Evolutionary conservation across 2,113 vertebrate species (phyloP).

Genomic region (Ciconia boyciana): DNA sequence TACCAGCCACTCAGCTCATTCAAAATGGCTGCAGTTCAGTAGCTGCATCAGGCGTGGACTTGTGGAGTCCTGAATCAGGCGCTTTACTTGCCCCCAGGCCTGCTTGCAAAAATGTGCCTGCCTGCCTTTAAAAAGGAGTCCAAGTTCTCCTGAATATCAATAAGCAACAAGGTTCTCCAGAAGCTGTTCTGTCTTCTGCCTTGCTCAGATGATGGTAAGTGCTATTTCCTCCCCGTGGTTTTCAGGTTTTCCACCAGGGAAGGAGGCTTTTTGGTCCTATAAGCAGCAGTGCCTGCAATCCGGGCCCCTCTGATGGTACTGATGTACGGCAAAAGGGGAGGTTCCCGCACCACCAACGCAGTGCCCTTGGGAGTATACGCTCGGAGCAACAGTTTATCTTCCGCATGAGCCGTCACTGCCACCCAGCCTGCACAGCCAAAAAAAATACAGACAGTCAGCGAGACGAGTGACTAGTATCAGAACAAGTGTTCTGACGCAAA

Average conservation of each 20-base stretch:
- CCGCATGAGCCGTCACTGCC: conserved; percentile 76
- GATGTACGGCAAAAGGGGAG: conserved; percentile 83
- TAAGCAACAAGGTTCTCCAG: neutral
- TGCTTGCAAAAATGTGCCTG: neutral
- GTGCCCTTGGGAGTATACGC: conserved; percentile 77
- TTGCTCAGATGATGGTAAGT: neutral
- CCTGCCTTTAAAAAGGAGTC: neutral
- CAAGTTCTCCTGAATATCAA: neutral
- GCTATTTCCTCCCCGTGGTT: neutral
- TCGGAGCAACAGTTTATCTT: conserved; percentile 75
- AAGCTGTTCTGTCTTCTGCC: neutral
- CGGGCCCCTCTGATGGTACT: conserved; percentile 81
- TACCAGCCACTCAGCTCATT: neutral
- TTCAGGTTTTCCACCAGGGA: conserved; percentile 66
- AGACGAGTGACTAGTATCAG: neutral
- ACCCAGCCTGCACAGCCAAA: conserved; percentile 84
- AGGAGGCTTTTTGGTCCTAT: conserved; percentile 74
- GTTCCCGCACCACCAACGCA: conserved; percentile 62
- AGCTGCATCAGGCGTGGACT: neutral
- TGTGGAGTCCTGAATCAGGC: neutral
- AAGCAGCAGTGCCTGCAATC: conserved; percentile 73
- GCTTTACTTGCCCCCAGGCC: neutral
- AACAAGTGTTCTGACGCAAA: neutral
- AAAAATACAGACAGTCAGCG: neutral
- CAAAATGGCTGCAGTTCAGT: neutral